phyloP scores from a whole-genome alignment of 2,797 vertebrate genomes.

The Argyrosomus regius region DNA sequence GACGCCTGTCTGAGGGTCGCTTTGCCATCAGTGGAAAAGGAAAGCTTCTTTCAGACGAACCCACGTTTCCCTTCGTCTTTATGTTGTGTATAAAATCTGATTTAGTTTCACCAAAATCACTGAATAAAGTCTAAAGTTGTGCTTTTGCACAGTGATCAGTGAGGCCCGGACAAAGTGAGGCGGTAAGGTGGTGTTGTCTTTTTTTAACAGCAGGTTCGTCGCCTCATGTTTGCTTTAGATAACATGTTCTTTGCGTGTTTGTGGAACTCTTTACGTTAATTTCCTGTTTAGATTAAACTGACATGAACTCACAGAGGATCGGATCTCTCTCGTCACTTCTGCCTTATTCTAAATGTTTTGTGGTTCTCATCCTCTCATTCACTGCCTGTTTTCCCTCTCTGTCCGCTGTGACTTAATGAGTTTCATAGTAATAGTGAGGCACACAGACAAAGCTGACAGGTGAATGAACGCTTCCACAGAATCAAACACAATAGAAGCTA shows the following conservation, averaged over 20 bases:
- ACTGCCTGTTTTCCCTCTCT: not conserved
- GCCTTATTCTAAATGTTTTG: not conserved
- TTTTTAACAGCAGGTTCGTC: not conserved
- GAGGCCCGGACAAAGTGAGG: not conserved
- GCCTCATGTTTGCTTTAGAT: conserved; percentile 45
- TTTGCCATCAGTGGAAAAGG: too few species aligned
- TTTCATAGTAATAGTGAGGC: conserved; percentile 16
- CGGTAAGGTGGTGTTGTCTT: not conserved
- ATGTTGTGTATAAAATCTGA: too few species aligned
- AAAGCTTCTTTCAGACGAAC: too few species aligned
- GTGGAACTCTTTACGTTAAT: conserved; percentile 29
- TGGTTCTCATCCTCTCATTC: not conserved
- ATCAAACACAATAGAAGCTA: conserved; percentile 59
- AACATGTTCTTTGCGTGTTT: not conserved
- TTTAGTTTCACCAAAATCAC: too few species aligned
- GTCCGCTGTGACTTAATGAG: conserved; percentile 23
- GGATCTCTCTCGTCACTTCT: not conserved
- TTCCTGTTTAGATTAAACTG: conserved; percentile 48
- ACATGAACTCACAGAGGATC: not conserved
- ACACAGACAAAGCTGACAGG: conserved; percentile 44
- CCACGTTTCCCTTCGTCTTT: too few species aligned
- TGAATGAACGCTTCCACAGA: conserved; percentile 47
- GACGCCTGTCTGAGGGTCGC: too few species aligned
- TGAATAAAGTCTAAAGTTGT: too few species aligned
- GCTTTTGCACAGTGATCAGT: too few species aligned